Evolutionary conservation across 2,888 invertebrate genomes (phyloP), one percentile per base, ranked within the genome.

Genomic region (Diplazon laetatorius): DNA sequence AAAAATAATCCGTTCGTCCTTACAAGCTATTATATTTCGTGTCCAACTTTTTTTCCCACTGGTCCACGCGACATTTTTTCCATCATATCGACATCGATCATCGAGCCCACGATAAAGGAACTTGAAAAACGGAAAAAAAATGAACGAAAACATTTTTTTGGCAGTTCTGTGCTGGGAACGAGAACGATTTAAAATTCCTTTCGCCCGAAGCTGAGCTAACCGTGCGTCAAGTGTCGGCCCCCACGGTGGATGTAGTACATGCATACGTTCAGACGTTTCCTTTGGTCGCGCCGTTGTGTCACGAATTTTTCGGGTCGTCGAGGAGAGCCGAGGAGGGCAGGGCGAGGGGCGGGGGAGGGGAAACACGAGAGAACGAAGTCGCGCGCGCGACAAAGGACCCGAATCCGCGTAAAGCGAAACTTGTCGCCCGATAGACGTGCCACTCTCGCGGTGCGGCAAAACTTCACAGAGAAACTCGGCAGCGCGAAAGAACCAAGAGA

Each of bases 331-430:
- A n/a, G 4, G 30, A 2, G 30, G 30, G 6, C 6, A 6, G 4
- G 30, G 30, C 30, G 30, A n/a, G 30, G 30, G 30, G 30, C 2
- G n/a, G 22, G 39, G 25, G 25, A 14, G 37, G 52, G 12, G 52
- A 68, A 16, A 48, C 37, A 18, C 44, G 22, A 69, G 22, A 18
- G 63, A 73, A 66, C 57, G 60, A 60, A 79, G 44, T 62, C 68
- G 80, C 69, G 76, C 62, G 74, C 46, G 80, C 85, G 84, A 89
- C 89, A 89, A 89, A 89, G 87, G 87, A 80, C 79, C 83, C 88
- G 87, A 86, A 89, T 89, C 86, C 88, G 87, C 89, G 88, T 89
- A 89, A 89, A 86, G 83, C 86, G 84, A 86, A 75, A 83, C 83
- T 86, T 81, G 84, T 83, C 86, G 82, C 75, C 73, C 83, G 87